phyloP scores from a whole-genome alignment of 2,888 invertebrate genomes.

The Halictus ligatus region DNA sequence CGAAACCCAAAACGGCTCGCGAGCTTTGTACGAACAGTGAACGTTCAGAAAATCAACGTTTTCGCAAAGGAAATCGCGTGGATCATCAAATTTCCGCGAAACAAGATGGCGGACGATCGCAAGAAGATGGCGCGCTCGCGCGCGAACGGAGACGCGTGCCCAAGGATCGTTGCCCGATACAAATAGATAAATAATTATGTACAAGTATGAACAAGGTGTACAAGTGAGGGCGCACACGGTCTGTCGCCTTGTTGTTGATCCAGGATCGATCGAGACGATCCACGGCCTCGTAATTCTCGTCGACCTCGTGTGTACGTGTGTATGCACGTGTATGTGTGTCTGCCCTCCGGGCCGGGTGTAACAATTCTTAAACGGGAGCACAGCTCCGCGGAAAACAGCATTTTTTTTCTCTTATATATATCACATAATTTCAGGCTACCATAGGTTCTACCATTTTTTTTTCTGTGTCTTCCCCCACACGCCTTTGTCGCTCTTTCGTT shows the following conservation, averaged over 20 bases:
- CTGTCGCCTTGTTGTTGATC: conserved; percentile 52
- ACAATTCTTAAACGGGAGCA: conserved; percentile 78
- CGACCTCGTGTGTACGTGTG: conserved; percentile 32
- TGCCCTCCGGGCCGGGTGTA: conserved; percentile 69
- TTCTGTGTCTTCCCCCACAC: background rate
- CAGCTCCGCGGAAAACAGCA: conserved; percentile 81
- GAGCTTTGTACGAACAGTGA: background rate
- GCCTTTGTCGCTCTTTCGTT: background rate
- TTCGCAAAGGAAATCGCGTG: background rate
- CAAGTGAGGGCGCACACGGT: conserved; percentile 65
- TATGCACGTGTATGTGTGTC: background rate
- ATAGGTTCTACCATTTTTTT: conserved; percentile 53
- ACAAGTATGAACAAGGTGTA: conserved; percentile 81
- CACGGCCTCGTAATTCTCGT: conserved; percentile 19
- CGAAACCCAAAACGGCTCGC: background rate
- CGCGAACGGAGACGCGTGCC: conserved; percentile 67
- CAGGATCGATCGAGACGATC: background rate
- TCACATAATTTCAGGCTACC: conserved; percentile 81
- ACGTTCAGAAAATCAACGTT: background rate
- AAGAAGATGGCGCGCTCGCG: conserved; percentile 44
- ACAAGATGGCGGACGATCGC: background rate
- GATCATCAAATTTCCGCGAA: background rate
- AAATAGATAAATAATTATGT: conserved; percentile 78
- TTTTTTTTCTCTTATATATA: conserved; percentile 69
- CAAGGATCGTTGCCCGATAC: conserved; percentile 67